Conservation (phyloP, 1,140 invertebrate species). For the Drosophila ironensis region DNA sequence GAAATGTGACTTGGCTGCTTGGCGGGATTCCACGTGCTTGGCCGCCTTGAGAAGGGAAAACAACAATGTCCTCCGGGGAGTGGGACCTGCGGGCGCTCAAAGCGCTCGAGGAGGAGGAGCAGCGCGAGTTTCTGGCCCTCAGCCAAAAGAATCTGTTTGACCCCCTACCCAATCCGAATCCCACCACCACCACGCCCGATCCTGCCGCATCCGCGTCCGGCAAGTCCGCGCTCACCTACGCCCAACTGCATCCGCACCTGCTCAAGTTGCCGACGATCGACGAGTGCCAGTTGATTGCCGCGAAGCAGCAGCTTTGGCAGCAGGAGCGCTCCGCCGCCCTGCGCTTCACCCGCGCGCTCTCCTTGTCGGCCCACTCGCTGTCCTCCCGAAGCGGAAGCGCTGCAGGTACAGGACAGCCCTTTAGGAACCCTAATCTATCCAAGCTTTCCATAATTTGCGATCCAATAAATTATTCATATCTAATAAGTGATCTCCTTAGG, state of each 20-base stretch:
- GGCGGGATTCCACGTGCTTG: slow-evolving; percentile 13
- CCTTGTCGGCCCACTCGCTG: slow-evolving; percentile 72
- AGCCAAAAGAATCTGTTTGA: slow-evolving; percentile 71
- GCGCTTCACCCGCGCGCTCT: slow-evolving; percentile 69
- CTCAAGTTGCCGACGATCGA: slow-evolving; percentile 74
- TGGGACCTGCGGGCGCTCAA: slow-evolving; percentile 80
- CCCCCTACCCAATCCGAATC: slow-evolving; percentile 47
- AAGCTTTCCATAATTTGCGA: too few relatives aligned
- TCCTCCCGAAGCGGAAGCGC: slow-evolving; percentile 30
- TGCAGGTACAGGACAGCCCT: neutral
- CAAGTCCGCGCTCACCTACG: slow-evolving; percentile 52
- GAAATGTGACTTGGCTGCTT: slow-evolving; percentile 27
- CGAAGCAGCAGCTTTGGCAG: slow-evolving; percentile 34
- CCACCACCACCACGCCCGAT: neutral
- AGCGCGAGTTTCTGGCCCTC: slow-evolving; percentile 70
- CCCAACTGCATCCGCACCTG: slow-evolving; percentile 71
- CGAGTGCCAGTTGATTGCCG: slow-evolving; percentile 68
- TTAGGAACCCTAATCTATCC: too few relatives aligned
- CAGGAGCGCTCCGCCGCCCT: slow-evolving; percentile 34
- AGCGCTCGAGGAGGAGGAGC: slow-evolving; percentile 79
- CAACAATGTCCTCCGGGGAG: slow-evolving; percentile 75
- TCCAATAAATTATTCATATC: too few relatives aligned
- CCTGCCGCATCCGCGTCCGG: neutral
- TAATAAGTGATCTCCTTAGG: too few relatives aligned
- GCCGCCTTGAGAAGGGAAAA: neutral